Base-by-base conservation (phyloP, 2,113 vertebrate species). In the Sinocyclocheilus grahami region DNA sequence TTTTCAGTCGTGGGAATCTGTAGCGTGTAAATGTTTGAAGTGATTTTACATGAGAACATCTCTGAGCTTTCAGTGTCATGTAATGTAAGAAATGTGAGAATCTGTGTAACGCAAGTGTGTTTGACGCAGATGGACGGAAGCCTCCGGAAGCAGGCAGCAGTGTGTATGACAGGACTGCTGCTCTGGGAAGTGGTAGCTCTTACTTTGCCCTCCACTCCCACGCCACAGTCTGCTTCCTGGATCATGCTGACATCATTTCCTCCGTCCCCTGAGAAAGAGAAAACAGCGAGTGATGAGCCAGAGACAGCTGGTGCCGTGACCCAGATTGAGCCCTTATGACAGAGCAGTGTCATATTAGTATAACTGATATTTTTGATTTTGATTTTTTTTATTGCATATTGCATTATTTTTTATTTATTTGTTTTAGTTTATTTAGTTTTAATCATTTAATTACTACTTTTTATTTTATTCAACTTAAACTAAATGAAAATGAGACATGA, bases 191-290 rank as follows among this genome's bases (percentile, higher is more conserved):
- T 33, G 75, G n/a, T 62, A 30, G 71, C 0, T 89, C 97, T 96
- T 94, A 99, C 98, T 97, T 98, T 99, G 89, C 98, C 98, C 94
- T 99, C 98, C 89, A 99, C 97, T 85, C 98, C 98, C 90, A 99
- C 98, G 60, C 98, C 98, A 69, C 98, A 99, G 95, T 99, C 98
- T 0, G 98, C 96, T 92, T 99, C 98, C 95, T 99, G 98, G 92
- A 99, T 99, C 98, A 99, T 99, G 93, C 98, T 99, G 91, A 99
- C 98, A 72, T 99, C 98, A 88, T 99, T 99, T 93, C 98, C 98
- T 91, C 98, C 98, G 0, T 99, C 98, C 92, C 98, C 98, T 99
- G 93, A 83, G 89, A 92, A 90, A 94, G 74, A 89, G 30, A 93
- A 88, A 91, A 92, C 85, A 92, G 90, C 55, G 88, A 91, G 90